Percentiles rank a stretch among this genome's conserved stretches.
Evolutionary conservation across 1,140 invertebrate genomes (phyloP).

Genomic region (Teleogryllus occipitalis): DNA sequence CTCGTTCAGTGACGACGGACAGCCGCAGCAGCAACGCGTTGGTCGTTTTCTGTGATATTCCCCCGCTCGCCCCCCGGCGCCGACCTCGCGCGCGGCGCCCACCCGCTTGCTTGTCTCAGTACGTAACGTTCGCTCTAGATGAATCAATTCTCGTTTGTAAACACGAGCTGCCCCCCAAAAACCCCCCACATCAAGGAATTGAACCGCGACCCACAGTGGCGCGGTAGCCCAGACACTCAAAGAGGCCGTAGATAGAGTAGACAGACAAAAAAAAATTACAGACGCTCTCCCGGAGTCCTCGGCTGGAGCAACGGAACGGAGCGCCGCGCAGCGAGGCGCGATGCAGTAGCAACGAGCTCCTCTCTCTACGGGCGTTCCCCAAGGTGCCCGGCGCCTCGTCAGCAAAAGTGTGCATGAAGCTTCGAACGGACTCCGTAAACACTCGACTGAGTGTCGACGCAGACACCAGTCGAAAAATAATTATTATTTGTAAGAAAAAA

Average conservation of each 20-base stretch:
- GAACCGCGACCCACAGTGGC: not conserved
- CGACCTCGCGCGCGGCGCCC: not conserved
- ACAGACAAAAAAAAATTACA: not conserved
- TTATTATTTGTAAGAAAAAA: not conserved
- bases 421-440: not conserved
- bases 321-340: too few species aligned
- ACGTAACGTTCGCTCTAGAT: slow-evolving; percentile 3
- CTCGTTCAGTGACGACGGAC: not conserved
- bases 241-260: not conserved
- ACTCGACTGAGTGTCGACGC: not conserved
- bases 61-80: not conserved
- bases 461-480: not conserved
- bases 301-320: not conserved
- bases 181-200: not conserved
- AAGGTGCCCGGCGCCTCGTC: not conserved
- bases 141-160: not conserved
- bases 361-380: too few species aligned
- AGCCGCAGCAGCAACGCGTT: not conserved
- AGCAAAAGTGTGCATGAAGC: slow-evolving; percentile 3
- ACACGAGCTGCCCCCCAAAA: too few species aligned
- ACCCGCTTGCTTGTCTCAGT: not conserved
- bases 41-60: slow-evolving; percentile 4
- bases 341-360: not conserved
- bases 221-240: not conserved
- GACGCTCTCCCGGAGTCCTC: not conserved